Conservation (phyloP, 2,797 vertebrate species). For the Rhinatrema bivittatum region DNA sequence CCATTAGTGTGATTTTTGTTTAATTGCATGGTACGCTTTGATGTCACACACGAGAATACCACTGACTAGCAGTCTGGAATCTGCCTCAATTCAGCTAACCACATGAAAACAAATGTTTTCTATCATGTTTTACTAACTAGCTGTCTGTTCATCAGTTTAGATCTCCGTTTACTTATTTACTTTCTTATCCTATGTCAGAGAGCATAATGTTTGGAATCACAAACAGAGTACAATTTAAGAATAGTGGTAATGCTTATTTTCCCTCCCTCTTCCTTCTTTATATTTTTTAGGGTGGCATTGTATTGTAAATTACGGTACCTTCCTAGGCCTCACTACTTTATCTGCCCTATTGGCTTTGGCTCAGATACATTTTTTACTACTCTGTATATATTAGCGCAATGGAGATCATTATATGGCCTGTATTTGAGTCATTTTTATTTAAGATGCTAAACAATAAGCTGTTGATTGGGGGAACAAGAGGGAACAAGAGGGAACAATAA, state of each 20-base stretch:
- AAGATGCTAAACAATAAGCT: conserved; percentile 99
- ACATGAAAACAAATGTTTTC: conserved; percentile 59
- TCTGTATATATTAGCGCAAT: conserved; percentile 92
- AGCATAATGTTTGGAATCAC: conserved; percentile 59
- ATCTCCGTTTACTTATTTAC: no score
- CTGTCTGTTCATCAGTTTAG: conserved; percentile 40
- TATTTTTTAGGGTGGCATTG: no score
- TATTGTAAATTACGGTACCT: conserved; percentile 77
- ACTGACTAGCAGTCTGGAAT: conserved; percentile 62
- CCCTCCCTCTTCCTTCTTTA: conserved; percentile 15
- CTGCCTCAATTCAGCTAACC: conserved; percentile 59
- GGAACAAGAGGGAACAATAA: conserved; percentile 98
- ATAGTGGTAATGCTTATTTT: conserved; percentile 55
- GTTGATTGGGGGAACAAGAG: conserved; percentile 99
- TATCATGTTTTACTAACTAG: conserved; percentile 56
- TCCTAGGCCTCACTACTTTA: conserved; percentile 58
- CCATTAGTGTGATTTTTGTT: conserved; percentile 32
- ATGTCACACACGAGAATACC: conserved; percentile 59
- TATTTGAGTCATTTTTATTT: conserved; percentile 99
- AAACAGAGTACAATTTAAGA: conserved; percentile 64
- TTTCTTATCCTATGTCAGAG: conserved; percentile 50
- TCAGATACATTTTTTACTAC: conserved; percentile 68
- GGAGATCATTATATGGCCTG: conserved; percentile 97
- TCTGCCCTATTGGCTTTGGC: conserved; percentile 55
- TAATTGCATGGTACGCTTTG: conserved; percentile 55